These are phyloP conservation scores for Escarpia spicata DNA, from an alignment of 2,888 invertebrate species.

Conservation along the genomic window DNA sequence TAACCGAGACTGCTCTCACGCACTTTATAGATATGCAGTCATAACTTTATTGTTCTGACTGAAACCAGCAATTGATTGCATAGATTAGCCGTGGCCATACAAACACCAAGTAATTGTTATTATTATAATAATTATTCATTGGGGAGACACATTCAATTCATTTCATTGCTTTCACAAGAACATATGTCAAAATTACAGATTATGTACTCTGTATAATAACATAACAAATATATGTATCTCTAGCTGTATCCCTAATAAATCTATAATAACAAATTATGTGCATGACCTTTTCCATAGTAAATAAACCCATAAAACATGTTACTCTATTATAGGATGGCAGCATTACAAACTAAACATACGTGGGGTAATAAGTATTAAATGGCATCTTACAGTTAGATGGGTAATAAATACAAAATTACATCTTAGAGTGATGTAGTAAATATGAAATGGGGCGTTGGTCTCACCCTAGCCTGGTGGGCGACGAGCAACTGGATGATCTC, in stretches of 20 bases:
- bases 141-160: background rate
- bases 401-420: background rate
- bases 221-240: background rate
- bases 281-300: background rate
- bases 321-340: constrained; percentile 17
- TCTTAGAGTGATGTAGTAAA: background rate
- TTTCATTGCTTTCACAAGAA: background rate
- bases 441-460: constrained; percentile 26
- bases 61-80: too few relatives aligned
- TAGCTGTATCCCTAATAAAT: background rate
- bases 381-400: background rate
- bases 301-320: background rate
- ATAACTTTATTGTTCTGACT: too few relatives aligned
- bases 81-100: too few relatives aligned
- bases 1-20: too few relatives aligned
- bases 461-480: constrained; percentile 65
- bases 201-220: background rate
- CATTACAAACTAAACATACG: background rate
- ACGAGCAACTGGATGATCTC: constrained; percentile 76
- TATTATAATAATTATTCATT: too few relatives aligned
- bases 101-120: too few relatives aligned
- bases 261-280: background rate
- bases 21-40: too few relatives aligned
- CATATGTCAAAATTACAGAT: background rate
- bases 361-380: background rate